Conservation (phyloP, 1,140 invertebrate species). For the Lepidurus packardi region DNA sequence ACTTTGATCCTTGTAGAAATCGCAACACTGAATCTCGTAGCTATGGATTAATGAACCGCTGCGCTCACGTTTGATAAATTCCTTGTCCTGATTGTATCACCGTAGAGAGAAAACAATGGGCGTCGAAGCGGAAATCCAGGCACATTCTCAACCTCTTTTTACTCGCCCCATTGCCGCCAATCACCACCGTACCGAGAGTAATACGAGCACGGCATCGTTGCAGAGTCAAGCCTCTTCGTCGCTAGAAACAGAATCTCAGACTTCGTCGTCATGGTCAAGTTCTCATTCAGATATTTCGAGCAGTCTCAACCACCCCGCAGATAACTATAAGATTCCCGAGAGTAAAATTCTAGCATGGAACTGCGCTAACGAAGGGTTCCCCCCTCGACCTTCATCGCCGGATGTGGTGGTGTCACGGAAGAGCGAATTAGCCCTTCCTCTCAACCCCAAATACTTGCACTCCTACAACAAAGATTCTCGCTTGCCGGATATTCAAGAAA, state of each 20-base stretch:
- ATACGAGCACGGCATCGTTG: background rate
- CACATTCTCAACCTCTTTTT: background rate
- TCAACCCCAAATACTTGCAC: conserved; percentile 13
- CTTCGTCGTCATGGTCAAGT: background rate
- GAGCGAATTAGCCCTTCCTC: conserved; percentile 13
- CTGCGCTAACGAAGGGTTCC: background rate
- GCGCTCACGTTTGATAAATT: background rate
- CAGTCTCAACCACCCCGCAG: background rate
- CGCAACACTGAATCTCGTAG: background rate
- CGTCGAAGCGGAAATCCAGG: background rate
- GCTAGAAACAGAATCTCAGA: conserved; percentile 4
- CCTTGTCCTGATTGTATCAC: background rate
- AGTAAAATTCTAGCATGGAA: background rate
- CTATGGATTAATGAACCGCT: background rate
- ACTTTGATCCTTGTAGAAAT: background rate
- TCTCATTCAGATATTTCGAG: background rate
- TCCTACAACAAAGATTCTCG: conserved; percentile 1
- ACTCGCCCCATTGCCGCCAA: conserved; percentile 1
- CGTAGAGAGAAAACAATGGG: background rate
- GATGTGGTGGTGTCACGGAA: conserved; percentile 16
- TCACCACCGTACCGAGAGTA: background rate
- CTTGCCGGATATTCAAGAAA: conserved; percentile 1
- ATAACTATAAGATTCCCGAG: background rate
- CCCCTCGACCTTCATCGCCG: conserved; percentile 12
- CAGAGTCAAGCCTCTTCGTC: conserved; percentile 5